A percentile compares a stretch with the other conserved stretches of the same genome.
phyloP scores from a whole-genome alignment of 2,797 vertebrate species.

The Australoheros facetus region DNA sequence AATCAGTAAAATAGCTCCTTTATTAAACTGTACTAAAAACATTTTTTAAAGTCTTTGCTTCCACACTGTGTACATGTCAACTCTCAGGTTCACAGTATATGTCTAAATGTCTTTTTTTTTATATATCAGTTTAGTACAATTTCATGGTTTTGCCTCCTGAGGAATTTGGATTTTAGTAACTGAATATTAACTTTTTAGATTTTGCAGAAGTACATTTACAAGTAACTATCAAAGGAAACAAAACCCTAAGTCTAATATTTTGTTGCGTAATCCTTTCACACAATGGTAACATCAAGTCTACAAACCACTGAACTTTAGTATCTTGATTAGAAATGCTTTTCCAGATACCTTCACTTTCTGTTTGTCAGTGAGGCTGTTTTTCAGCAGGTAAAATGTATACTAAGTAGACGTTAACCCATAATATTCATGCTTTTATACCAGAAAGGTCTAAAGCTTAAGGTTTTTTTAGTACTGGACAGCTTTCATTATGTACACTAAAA shows the following conservation, averaged over 20 bases:
- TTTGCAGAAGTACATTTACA: neutral
- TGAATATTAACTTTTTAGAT: neutral
- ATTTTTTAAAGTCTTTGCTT: constrained; percentile 1
- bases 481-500: neutral
- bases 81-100: neutral
- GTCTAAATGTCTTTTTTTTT: neutral
- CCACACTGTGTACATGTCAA: neutral
- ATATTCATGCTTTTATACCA: neutral
- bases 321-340: neutral
- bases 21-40: too few species aligned
- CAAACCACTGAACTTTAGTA: neutral
- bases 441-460: neutral
- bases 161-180: neutral
- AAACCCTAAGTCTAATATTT: neutral
- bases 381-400: neutral
- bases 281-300: neutral
- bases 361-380: neutral
- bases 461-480: neutral
- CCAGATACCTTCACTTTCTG: neutral
- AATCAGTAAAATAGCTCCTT: neutral
- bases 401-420: neutral
- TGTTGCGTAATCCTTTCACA: neutral
- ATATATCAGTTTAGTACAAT: neutral
- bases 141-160: neutral
- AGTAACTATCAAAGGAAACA: neutral